phyloP scores from a whole-genome alignment of 1,140 invertebrate genomes.

The Drosophila azteca region DNA sequence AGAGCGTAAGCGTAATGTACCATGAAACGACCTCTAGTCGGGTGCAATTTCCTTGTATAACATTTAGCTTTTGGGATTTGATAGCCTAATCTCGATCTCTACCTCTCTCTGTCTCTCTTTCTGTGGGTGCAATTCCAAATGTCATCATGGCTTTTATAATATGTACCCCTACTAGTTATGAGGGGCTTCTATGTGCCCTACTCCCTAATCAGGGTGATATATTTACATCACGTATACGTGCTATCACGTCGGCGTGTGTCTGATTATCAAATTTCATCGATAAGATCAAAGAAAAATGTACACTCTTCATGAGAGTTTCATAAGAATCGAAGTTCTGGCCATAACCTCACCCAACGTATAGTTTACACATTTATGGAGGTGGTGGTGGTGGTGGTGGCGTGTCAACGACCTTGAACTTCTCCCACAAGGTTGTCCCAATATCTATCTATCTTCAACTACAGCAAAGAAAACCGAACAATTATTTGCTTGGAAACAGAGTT shows the following conservation, averaged over 20 bases:
- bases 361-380: no score
- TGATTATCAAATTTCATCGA: conserved; percentile 18
- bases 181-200: no score
- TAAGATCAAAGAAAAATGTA: background rate
- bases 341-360: no score
- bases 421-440: no score
- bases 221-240: conserved; percentile 13
- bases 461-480: background rate
- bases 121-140: conserved; percentile 12
- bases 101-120: no score
- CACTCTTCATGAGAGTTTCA: background rate
- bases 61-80: conserved; percentile 24
- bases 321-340: no score
- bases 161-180: background rate
- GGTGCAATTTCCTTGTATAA: conserved; percentile 46
- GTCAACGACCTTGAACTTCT: no score
- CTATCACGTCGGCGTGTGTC: background rate
- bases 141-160: conserved; percentile 10
- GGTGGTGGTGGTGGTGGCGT: no score
- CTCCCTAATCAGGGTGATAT: background rate
- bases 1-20: conserved; percentile 43
- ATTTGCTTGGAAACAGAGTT: background rate
- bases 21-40: conserved; percentile 76
- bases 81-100: conserved; percentile 22
- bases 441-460: no score